Evolutionary conservation across 2,888 invertebrate genomes (phyloP).

Genomic region (Plagodis pulveraria): DNA sequence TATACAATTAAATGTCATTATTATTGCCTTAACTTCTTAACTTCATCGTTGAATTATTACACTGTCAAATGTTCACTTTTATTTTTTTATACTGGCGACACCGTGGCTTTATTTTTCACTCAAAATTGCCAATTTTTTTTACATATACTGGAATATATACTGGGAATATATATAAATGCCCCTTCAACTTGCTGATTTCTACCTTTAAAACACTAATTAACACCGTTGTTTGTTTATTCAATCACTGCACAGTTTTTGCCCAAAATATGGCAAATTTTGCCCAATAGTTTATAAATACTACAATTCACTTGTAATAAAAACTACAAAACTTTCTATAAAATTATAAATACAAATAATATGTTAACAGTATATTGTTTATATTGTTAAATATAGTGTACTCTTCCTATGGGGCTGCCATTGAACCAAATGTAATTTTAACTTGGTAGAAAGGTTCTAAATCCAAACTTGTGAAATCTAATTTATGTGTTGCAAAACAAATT

Average conservation of each 20-base stretch:
- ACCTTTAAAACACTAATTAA: not conserved
- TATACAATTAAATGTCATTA: not conserved
- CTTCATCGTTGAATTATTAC: not conserved
- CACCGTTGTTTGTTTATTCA: not conserved
- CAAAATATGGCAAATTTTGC: slow-evolving; percentile 2
- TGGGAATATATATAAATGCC: not conserved
- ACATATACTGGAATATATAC: no score
- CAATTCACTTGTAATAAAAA: no score
- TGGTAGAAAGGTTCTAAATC: no score
- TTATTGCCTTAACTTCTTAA: not conserved
- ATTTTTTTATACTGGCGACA: not conserved
- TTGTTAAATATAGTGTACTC: no score
- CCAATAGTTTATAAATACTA: not conserved
- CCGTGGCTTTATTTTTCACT: not conserved
- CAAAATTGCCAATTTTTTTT: not conserved
- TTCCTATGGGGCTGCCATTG: no score
- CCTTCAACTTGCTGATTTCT: not conserved
- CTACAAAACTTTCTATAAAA: not conserved
- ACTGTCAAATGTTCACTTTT: not conserved
- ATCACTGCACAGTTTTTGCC: slow-evolving; percentile 3
- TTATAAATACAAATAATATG: not conserved
- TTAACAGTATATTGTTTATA: no score
- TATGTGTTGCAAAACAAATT: no score
- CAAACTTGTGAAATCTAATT: no score
- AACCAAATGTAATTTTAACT: no score